phyloP scores from a whole-genome alignment of 2,113 vertebrate genomes.

The Shinisaurus crocodilurus region DNA sequence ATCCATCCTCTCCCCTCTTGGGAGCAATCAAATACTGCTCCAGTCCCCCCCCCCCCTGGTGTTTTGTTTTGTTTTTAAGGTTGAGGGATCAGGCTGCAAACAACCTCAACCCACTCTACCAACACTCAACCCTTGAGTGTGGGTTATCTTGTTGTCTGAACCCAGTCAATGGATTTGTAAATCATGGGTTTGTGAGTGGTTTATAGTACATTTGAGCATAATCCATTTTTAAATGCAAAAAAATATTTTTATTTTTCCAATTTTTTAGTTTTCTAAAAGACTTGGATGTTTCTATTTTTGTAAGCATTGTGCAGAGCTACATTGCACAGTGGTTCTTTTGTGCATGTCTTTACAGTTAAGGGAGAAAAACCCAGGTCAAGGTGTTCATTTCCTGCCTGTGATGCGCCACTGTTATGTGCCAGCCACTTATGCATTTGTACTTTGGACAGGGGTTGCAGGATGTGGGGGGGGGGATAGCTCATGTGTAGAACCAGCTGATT shows the following conservation, averaged over 20 bases:
- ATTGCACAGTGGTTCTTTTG: background rate
- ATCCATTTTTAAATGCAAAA: no score
- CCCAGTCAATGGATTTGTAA: no score
- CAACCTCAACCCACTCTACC: no score
- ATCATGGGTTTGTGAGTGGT: no score
- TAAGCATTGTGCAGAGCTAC: background rate
- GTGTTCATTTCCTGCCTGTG: background rate
- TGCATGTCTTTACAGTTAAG: background rate
- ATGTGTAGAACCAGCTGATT: background rate
- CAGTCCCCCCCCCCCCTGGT: background rate
- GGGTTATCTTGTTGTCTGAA: no score
- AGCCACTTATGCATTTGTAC: background rate
- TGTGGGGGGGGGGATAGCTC: no score
- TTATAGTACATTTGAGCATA: no score
- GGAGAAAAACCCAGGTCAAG: background rate
- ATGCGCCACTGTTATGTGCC: background rate
- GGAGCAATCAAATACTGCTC: background rate
- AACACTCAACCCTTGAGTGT: no score
- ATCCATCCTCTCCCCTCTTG: background rate
- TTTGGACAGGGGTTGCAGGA: background rate
- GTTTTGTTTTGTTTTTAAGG: slow-evolving; percentile 22
- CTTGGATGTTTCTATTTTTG: no score
- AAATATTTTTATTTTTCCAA: no score
- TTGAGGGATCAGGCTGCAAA: background rate
- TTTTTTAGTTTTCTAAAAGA: no score